These are phyloP conservation scores for Hycleus cichorii DNA, from an alignment of 1,140 invertebrate genomes.

Conservation along the genomic window DNA sequence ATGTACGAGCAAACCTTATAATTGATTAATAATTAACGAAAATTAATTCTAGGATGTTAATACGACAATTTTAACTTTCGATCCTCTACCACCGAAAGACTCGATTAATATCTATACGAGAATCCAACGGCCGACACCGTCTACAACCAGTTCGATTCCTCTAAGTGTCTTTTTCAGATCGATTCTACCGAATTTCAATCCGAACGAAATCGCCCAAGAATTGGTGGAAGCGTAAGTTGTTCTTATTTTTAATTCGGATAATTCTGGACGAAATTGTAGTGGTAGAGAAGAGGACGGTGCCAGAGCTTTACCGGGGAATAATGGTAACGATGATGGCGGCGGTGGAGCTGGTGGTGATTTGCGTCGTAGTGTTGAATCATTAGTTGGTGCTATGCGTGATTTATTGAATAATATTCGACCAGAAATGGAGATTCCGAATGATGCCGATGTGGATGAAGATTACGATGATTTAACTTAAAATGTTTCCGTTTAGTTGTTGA, in stretches of 20 bases:
- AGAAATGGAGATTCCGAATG: constrained; percentile 42
- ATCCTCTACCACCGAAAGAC: constrained; percentile 73
- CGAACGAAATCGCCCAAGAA: constrained; percentile 33
- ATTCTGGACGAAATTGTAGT: neutral
- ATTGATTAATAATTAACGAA: neutral
- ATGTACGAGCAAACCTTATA: constrained; percentile 38
- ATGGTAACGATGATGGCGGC: constrained; percentile 38
- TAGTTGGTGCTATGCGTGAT: constrained; percentile 67
- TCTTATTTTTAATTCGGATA: no score
- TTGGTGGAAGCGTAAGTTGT: constrained; percentile 17
- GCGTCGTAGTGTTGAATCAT: constrained; percentile 52
- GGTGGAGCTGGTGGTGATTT: constrained; percentile 41
- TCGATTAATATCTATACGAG: constrained; percentile 64
- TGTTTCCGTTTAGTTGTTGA: no score
- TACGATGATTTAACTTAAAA: constrained; percentile 34
- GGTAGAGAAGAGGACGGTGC: constrained; percentile 30
- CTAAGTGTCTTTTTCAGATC: constrained; percentile 59
- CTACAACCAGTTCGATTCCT: constrained; percentile 34
- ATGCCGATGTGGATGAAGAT: constrained; percentile 43
- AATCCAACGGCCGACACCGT: constrained; percentile 41
- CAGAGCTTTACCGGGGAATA: constrained; percentile 26
- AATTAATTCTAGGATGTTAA: constrained; percentile 36
- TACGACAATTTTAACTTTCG: constrained; percentile 66
- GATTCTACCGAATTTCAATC: constrained; percentile 56
- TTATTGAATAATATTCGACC: constrained; percentile 57